These are phyloP conservation scores for Thymelicus sylvestris DNA, from an alignment of 2,888 invertebrate genomes.

Conservation along the genomic window DNA sequence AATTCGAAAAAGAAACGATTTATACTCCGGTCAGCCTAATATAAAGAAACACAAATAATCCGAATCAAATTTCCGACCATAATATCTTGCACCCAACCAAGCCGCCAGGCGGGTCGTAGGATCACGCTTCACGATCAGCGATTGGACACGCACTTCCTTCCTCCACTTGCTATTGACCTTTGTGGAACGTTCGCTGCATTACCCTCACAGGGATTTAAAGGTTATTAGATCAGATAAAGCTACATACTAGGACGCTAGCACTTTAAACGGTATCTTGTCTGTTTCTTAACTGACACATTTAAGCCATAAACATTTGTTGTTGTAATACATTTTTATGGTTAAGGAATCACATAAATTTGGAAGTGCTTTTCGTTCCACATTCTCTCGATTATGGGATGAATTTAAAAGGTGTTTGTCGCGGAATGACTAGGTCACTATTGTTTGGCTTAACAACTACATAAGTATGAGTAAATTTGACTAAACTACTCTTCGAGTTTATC, in stretches of 20 bases:
- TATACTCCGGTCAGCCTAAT: too few species aligned
- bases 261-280: not conserved
- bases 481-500: too few species aligned
- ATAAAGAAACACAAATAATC: too few species aligned
- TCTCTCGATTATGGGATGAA: too few species aligned
- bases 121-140: constrained; percentile 35
- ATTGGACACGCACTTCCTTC: constrained; percentile 41
- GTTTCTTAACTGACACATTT: constrained; percentile 7
- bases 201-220: constrained; percentile 15
- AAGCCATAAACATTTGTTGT: constrained; percentile 1
- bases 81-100: constrained; percentile 17
- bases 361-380: too few species aligned
- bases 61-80: constrained; percentile 17
- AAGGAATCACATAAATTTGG: not conserved
- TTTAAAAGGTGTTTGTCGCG: too few species aligned
- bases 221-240: constrained; percentile 28
- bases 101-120: constrained; percentile 31
- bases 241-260: constrained; percentile 19
- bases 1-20: too few species aligned
- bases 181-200: constrained; percentile 31
- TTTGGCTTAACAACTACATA: too few species aligned
- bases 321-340: constrained; percentile 7
- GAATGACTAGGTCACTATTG: too few species aligned
- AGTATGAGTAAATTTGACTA: too few species aligned
- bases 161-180: constrained; percentile 42